phyloP scores from a whole-genome alignment of 2,888 invertebrate species.

The Netelia fuscicornis region DNA sequence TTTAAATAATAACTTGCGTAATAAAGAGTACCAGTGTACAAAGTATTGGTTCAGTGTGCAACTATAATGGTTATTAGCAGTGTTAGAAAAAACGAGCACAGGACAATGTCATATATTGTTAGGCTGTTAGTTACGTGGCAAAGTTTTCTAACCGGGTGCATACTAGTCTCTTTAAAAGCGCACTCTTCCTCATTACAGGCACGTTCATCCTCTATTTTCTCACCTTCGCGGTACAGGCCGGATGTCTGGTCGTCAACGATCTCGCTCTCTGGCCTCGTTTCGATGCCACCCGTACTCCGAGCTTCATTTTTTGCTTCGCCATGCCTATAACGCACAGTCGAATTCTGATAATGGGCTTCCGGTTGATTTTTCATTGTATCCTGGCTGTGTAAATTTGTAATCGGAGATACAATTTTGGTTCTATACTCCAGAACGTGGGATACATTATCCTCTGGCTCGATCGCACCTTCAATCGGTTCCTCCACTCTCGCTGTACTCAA shows the following conservation, averaged over 20 bases:
- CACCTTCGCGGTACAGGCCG: slow-evolving; percentile 76
- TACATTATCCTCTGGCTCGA: background rate
- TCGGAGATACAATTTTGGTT: slow-evolving; percentile 16
- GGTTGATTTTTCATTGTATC: background rate
- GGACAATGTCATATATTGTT: slow-evolving; percentile 78
- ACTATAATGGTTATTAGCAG: slow-evolving; percentile 80
- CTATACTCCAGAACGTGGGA: slow-evolving; percentile 23
- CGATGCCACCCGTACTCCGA: background rate
- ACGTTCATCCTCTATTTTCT: slow-evolving; percentile 75
- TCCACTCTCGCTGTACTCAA: background rate
- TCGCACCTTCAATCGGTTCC: background rate
- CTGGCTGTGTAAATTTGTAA: background rate
- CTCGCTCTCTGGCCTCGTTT: slow-evolving; percentile 34
- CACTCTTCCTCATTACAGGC: slow-evolving; percentile 68
- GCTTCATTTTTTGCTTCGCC: slow-evolving; percentile 17
- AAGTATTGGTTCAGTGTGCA: slow-evolving; percentile 75
- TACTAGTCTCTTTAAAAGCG: slow-evolving; percentile 63
- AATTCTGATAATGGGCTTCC: background rate
- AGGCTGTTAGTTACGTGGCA: slow-evolving; percentile 81
- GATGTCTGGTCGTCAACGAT: slow-evolving; percentile 38
- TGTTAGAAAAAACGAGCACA: slow-evolving; percentile 81
- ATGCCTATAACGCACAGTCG: background rate
- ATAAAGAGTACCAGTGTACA: background rate
- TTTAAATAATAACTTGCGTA: too few species aligned
- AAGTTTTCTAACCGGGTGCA: slow-evolving; percentile 71